These are phyloP conservation scores for Plotosus lineatus DNA, from an alignment of 2,113 vertebrate genomes.

Conservation along the genomic window DNA sequence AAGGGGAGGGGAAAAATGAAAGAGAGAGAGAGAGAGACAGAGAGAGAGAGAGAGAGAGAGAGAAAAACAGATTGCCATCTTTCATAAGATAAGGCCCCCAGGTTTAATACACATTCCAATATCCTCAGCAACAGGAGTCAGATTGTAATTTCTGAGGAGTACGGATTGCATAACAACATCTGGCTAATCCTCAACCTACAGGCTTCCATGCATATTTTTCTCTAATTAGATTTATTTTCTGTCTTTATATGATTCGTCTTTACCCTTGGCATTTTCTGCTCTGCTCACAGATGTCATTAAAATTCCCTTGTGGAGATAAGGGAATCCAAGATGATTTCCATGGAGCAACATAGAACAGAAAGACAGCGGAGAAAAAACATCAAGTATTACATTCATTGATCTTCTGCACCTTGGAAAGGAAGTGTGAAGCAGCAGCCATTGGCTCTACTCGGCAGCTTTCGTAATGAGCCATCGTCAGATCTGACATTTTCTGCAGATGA, in stretches of 20 bases:
- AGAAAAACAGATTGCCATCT: slow-evolving; percentile 72
- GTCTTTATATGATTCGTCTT: slow-evolving; percentile 64
- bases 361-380: slow-evolving; percentile 39
- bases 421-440: slow-evolving; percentile 24
- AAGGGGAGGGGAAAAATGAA: slow-evolving; percentile 52
- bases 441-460: slow-evolving; percentile 7
- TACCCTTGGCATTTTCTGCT: slow-evolving; percentile 65
- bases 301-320: slow-evolving; percentile 50
- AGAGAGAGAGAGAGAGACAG: too few relatives aligned
- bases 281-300: slow-evolving; percentile 64
- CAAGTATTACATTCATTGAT: slow-evolving; percentile 49
- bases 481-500: slow-evolving; percentile 41
- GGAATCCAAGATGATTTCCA: slow-evolving; percentile 46
- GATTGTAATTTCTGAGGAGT: slow-evolving; percentile 74
- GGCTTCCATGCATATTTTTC: slow-evolving; percentile 63
- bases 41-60: slow-evolving; percentile 36
- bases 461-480: slow-evolving; percentile 41
- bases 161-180: slow-evolving; percentile 75
- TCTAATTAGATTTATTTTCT: slow-evolving; percentile 72
- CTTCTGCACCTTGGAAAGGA: slow-evolving; percentile 27
- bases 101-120: slow-evolving; percentile 73
- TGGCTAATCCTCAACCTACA: slow-evolving; percentile 73
- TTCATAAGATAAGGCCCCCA: slow-evolving; percentile 72
- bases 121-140: slow-evolving; percentile 72
- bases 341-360: slow-evolving; percentile 36